Evolutionary conservation across 1,140 invertebrate species (phyloP), one percentile per base, ranked within the genome.

Genomic region (Psilanteris sp.): DNA sequence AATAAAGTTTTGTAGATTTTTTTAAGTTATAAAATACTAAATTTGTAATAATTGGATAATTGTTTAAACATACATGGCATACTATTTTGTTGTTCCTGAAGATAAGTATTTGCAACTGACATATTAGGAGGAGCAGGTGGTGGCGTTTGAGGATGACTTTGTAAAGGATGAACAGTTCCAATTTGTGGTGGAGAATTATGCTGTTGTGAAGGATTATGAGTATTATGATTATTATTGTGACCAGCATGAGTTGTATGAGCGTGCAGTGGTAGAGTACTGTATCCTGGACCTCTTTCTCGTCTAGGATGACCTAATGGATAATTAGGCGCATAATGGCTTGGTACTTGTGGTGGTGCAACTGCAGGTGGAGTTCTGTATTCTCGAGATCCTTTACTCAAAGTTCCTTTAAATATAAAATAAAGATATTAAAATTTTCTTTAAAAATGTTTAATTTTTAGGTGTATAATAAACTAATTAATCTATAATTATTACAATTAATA

Each of bases 361-460:
- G 96, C 96, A 5, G 97, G 96, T 8, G 96, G 95, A 11, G 97
- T 96, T 70, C 97, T 91, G 88, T 98, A 98, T 81, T 96, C 96
- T 32, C 95, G 91, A 1, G 93, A 95, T 36, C 90, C 91, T 85
- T 93, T 92, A 48, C 92, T 92, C 18, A 94, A 82, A 11, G 91
- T 41, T 37, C 32, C 29, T 43, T n/a, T n/a, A 22, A 20, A 20
- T 3, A 20, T 3, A 20, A n/a, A n/a, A n/a, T n/a, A n/a, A n/a
- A n/a, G n/a, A n/a, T n/a, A n/a, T n/a, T n/a, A n/a, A n/a, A n/a
- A n/a, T n/a, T n/a, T n/a, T n/a, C n/a, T n/a, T n/a, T n/a, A n/a
- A n/a, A n/a, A n/a, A n/a, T n/a, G n/a, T n/a, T n/a, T n/a, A n/a
- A n/a, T n/a, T n/a, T n/a, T n/a, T n/a, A n/a, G n/a, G n/a, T n/a